Percentiles rank a stretch among this genome's conserved stretches.
These are phyloP conservation scores for Patella vulgata DNA, from an alignment of 1,140 invertebrate genomes.

Conservation along the genomic window DNA sequence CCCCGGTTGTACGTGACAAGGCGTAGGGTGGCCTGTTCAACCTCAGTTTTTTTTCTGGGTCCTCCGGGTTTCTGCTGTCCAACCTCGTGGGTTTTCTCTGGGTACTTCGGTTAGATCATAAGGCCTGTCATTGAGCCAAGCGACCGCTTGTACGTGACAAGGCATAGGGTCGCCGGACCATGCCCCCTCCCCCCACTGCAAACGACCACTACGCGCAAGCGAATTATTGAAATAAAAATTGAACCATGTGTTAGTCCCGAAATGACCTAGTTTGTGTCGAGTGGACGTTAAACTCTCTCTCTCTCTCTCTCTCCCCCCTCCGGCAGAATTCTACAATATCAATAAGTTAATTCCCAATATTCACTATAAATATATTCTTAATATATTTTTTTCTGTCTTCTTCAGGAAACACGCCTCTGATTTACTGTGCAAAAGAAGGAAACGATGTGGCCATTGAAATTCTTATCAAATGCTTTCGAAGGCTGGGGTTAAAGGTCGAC, in stretches of 20 bases:
- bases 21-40: too few species aligned
- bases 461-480: conserved; percentile 53
- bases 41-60: too few species aligned
- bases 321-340: too few species aligned
- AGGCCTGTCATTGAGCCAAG: neutral
- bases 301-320: neutral
- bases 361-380: neutral
- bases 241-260: too few species aligned
- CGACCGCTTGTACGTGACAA: neutral
- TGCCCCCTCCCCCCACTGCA: neutral
- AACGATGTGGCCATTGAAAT: conserved; percentile 60
- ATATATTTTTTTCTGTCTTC: conserved; percentile 4
- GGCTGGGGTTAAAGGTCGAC: conserved; percentile 57
- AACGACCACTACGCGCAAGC: too few species aligned
- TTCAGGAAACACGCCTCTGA: conserved; percentile 58
- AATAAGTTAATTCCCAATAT: neutral
- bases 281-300: too few species aligned
- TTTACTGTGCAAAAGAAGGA: conserved; percentile 59
- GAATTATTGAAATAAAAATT: too few species aligned
- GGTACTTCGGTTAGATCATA: neutral
- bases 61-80: neutral
- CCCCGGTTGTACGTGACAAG: too few species aligned
- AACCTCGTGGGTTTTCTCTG: too few species aligned
- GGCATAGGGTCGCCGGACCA: too few species aligned
- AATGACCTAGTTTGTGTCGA: too few species aligned